A percentile compares a stretch with the other conserved stretches of the same genome.
phyloP scores from a whole-genome alignment of 2,797 vertebrate species.

The Tamandua tetradactyla region DNA sequence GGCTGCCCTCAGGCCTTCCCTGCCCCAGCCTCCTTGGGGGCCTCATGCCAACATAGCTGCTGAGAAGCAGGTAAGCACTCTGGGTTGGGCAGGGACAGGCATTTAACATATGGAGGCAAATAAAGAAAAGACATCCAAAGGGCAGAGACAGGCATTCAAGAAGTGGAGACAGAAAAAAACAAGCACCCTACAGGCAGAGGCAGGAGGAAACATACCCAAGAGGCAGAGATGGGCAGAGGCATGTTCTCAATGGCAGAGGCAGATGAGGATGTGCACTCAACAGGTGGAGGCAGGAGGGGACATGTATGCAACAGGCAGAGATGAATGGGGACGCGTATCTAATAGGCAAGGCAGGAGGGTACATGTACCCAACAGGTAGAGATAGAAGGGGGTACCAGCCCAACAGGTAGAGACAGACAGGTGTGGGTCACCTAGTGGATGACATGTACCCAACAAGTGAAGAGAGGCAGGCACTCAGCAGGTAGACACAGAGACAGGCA shows the following conservation, averaged over 20 bases:
- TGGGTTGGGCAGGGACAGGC: neutral
- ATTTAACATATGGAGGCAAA: neutral
- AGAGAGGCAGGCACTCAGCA: too few species aligned
- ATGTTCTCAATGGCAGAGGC: neutral
- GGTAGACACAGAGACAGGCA: too few species aligned
- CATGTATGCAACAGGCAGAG: neutral
- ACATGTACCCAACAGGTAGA: neutral
- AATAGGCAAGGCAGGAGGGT: neutral
- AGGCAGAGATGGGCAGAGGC: neutral
- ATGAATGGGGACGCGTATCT: neutral
- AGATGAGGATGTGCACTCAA: neutral
- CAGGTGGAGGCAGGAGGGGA: too few species aligned
- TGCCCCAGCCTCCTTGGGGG: neutral
- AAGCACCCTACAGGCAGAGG: neutral
- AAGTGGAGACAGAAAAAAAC: neutral
- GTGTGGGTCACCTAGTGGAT: neutral
- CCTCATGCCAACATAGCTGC: neutral
- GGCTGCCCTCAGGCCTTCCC: constrained; percentile 42
- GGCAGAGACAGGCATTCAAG: neutral
- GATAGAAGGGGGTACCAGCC: neutral
- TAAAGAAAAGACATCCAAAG: neutral
- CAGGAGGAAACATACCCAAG: neutral
- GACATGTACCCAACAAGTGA: neutral
- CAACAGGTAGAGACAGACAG: neutral
- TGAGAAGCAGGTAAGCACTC: neutral